phyloP scores from a whole-genome alignment of 2,888 invertebrate genomes.

The Eupithecia abbreviata region DNA sequence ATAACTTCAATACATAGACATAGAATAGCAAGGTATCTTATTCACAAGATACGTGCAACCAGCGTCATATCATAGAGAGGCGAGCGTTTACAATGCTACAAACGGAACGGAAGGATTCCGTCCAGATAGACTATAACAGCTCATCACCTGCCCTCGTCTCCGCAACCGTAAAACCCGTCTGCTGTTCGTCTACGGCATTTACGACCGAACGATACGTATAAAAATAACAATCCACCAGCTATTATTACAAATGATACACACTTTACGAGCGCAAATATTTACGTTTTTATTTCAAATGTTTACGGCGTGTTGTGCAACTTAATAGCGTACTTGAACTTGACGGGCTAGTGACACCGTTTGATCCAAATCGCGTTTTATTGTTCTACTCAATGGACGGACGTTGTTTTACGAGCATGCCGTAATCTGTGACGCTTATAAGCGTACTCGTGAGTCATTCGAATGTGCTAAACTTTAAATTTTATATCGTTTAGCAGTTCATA shows the following conservation, averaged over 20 bases:
- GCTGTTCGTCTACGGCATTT: slow-evolving; percentile 78
- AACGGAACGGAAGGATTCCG: slow-evolving; percentile 53
- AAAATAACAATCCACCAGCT: slow-evolving; percentile 72
- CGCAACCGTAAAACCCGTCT: slow-evolving; percentile 75
- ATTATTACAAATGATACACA: slow-evolving; percentile 64
- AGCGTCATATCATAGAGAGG: slow-evolving; percentile 12
- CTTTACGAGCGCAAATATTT: slow-evolving; percentile 67
- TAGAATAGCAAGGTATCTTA: not conserved
- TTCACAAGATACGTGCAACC: not conserved
- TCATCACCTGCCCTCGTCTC: slow-evolving; percentile 69
- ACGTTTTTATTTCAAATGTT: slow-evolving; percentile 78
- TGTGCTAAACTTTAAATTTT: slow-evolving; percentile 71
- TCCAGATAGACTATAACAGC: slow-evolving; percentile 57
- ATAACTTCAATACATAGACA: not conserved
- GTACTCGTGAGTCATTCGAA: slow-evolving; percentile 70
- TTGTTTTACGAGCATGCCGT: slow-evolving; percentile 78
- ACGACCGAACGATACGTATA: slow-evolving; percentile 75
- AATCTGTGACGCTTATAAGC: slow-evolving; percentile 76
- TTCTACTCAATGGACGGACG: slow-evolving; percentile 78
- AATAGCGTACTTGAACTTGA: slow-evolving; percentile 82
- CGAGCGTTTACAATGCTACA: slow-evolving; percentile 49
- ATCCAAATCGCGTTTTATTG: slow-evolving; percentile 81
- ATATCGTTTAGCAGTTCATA: slow-evolving; percentile 41
- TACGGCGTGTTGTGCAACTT: slow-evolving; percentile 80
- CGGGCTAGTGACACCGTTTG: slow-evolving; percentile 81